These are phyloP conservation scores for Noturus placidus DNA, from an alignment of 2,113 vertebrate genomes.

Conservation along the genomic window DNA sequence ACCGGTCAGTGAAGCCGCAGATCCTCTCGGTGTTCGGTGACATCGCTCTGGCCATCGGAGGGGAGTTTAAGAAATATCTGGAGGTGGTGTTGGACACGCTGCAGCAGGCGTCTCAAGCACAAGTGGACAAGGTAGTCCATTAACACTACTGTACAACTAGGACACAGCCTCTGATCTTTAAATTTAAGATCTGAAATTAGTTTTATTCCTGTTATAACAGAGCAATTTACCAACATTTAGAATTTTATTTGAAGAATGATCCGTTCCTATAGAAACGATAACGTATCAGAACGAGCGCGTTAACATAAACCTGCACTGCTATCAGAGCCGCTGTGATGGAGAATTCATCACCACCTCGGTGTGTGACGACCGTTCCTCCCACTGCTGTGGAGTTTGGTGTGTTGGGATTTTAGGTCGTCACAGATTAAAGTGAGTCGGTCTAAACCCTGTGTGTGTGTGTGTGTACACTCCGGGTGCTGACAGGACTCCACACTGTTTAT, in stretches of 20 bases:
- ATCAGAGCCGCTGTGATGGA: background rate
- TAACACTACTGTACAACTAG: background rate
- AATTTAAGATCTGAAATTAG: too few species aligned
- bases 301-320: background rate
- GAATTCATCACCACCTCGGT: background rate
- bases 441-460: background rate
- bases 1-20: slow-evolving; percentile 96
- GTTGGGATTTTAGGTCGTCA: slow-evolving; percentile 27
- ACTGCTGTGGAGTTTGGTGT: slow-evolving; percentile 13
- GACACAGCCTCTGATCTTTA: background rate
- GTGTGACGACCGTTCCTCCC: slow-evolving; percentile 33
- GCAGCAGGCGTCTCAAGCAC: slow-evolving; percentile 94
- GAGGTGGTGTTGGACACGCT: slow-evolving; percentile 95
- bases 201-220: background rate
- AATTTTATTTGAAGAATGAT: background rate
- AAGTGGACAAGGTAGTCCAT: slow-evolving; percentile 89
- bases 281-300: background rate
- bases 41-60: slow-evolving; percentile 94
- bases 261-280: background rate
- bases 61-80: slow-evolving; percentile 97
- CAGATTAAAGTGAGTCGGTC: slow-evolving; percentile 18
- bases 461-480: slow-evolving; percentile 12
- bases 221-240: background rate
- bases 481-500: slow-evolving; percentile 15
- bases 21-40: slow-evolving; percentile 96